Evolutionary conservation across 2,888 invertebrate species (phyloP), one percentile per base, ranked within the genome.

Genomic region (Acrobasis repandana): DNA sequence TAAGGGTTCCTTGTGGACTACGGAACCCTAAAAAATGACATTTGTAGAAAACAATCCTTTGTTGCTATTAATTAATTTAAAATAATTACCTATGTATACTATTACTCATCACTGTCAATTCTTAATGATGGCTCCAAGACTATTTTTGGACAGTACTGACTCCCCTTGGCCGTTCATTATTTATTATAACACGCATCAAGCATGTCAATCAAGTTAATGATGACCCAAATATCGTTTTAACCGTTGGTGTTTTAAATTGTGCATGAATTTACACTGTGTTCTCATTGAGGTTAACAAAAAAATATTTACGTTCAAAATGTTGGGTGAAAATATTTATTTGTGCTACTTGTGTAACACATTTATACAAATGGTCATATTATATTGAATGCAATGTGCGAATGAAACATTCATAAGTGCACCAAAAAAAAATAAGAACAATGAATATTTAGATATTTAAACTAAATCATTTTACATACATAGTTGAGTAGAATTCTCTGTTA

Each of bases 191-290:
- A 49, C 49, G 49, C 58, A 51, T 60, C 51, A 60, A 54, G 46
- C 34, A 36, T 47, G 52, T 60, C 51, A 52, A 60, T 60, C 52
- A 60, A 60, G 16, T 60, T 52, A 59, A 59, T 59, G 59, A 43
- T 60, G 60, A 60, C 60, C 60, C 47, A 60, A 46, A 60, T 52
- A 60, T 58, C 58, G 58, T 58, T 49, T 49, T 38, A 54, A 54
- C 43, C 43, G 54, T 18, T 20, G 54, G 54, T 54, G 38, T 54
- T 54, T 54, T 54, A 38, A 54, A 54, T 54, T 54, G 54, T 54
- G 38, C 38, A 38, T 54, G 54, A 54, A 20, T 38, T 50, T 50
- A 50, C 50, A 50, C 54, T 8, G 38, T 38, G 38, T 54, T 38
- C 38, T 54, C 54, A 54, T 54, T 54, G 38, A 20, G 38, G 38